These are phyloP conservation scores for Diadegma fenestrale DNA, from an alignment of 2,888 invertebrate genomes.

Conservation along the genomic window DNA sequence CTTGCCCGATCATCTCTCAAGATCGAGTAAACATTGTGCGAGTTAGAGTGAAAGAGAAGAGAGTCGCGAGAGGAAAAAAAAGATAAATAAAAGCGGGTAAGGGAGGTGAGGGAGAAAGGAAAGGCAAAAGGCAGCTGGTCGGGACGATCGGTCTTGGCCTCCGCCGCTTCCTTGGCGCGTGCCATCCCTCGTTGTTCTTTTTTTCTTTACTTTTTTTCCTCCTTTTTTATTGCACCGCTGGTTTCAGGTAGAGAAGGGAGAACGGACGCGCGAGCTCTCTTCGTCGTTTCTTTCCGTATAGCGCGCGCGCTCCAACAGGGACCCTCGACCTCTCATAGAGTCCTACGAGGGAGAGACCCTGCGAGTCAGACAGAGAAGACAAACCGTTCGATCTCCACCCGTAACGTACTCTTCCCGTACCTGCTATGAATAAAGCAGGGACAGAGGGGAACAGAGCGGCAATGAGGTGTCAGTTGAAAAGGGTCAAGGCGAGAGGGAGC, in stretches of 20 bases:
- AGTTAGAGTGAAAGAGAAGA: constrained; percentile 25
- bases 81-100: constrained; percentile 30
- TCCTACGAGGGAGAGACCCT: constrained; percentile 46
- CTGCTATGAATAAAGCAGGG: constrained; percentile 37
- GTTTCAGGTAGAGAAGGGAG: constrained; percentile 64
- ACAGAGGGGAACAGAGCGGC: constrained; percentile 18
- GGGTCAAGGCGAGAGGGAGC: constrained; percentile 62
- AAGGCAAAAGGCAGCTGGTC: constrained; percentile 69
- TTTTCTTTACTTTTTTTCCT: constrained; percentile 47
- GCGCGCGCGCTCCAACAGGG: constrained; percentile 70
- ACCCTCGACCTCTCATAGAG: constrained; percentile 50
- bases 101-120: constrained; percentile 29
- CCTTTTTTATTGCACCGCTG: constrained; percentile 64
- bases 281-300: constrained; percentile 72
- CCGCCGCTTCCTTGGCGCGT: constrained; percentile 68
- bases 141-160: constrained; percentile 64
- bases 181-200: constrained; percentile 69
- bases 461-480: constrained; percentile 52
- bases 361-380: constrained; percentile 22
- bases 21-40: constrained; percentile 59
- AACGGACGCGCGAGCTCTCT: constrained; percentile 36
- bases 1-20: constrained; percentile 33
- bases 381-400: constrained; percentile 54
- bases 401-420: constrained; percentile 66
- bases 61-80: constrained; percentile 40